Conservation (phyloP, 2,113 vertebrate genomes). For the Sorex fumeus region DNA sequence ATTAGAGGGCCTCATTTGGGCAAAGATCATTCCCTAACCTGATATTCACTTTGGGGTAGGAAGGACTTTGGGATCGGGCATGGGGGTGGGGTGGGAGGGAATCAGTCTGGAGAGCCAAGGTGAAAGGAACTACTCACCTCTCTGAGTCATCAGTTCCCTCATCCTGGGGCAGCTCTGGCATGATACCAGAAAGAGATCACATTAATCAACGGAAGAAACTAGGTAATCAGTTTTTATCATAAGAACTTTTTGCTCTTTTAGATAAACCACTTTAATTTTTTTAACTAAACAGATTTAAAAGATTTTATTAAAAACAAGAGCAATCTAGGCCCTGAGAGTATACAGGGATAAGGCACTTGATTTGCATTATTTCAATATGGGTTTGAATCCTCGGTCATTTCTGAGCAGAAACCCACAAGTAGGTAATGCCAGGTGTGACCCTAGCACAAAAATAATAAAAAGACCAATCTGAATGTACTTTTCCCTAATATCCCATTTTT, state of each 20-base stretch:
- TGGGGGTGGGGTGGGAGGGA: accelerated
- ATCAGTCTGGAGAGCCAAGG: not conserved
- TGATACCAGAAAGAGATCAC: not conserved
- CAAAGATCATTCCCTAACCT: not conserved
- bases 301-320: not conserved
- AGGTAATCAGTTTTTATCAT: not conserved
- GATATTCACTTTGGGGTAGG: not conserved
- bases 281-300: conserved; percentile 22
- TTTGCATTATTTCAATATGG: no score
- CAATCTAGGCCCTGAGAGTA: no score
- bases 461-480: conserved; percentile 5
- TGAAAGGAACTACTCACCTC: not conserved
- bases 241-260: not conserved
- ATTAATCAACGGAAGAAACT: conserved; percentile 17
- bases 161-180: not conserved
- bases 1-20: not conserved
- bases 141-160: not conserved
- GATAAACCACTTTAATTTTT: not conserved
- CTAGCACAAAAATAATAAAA: not conserved
- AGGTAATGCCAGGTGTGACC: not conserved
- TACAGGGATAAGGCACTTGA: no score
- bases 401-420: no score
- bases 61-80: no score
- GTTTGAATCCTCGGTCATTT: no score
- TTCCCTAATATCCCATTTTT: not conserved